phyloP scores from a whole-genome alignment of 1,140 invertebrate genomes.

The Akabosia matsudoensis region DNA sequence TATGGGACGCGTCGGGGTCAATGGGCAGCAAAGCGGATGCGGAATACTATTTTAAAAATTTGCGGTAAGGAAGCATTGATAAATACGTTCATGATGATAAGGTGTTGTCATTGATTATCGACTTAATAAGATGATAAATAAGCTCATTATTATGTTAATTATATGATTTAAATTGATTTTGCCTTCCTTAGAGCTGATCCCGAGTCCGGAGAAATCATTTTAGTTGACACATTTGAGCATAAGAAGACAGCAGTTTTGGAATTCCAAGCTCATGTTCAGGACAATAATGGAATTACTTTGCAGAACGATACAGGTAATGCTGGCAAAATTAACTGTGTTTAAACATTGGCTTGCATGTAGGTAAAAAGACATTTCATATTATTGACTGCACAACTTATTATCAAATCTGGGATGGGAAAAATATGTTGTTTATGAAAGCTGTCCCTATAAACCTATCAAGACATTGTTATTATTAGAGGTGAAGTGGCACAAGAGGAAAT shows the following conservation, averaged over 20 bases:
- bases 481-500: too few species aligned
- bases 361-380: neutral
- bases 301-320: conserved; percentile 61
- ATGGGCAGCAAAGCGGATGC: conserved; percentile 59
- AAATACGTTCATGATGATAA: too few species aligned
- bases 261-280: conserved; percentile 68
- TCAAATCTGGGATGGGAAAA: conserved; percentile 11
- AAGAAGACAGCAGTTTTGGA: conserved; percentile 76
- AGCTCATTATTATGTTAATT: neutral
- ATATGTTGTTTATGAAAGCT: too few species aligned
- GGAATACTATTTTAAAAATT: conserved; percentile 66
- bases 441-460: too few species aligned
- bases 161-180: neutral
- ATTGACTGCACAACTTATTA: neutral
- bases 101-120: too few species aligned
- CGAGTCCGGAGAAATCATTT: conserved; percentile 64
- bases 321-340: neutral
- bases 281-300: conserved; percentile 62
- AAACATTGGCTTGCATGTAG: too few species aligned
- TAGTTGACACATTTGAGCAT: conserved; percentile 69
- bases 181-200: conserved; percentile 59
- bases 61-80: conserved; percentile 55
- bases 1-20: conserved; percentile 71
- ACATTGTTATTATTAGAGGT: too few species aligned
- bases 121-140: too few species aligned